Evolutionary conservation across 2,113 vertebrate species (phyloP), one percentile per base, ranked within the genome.

Genomic region (Urocitellus parryii): DNA sequence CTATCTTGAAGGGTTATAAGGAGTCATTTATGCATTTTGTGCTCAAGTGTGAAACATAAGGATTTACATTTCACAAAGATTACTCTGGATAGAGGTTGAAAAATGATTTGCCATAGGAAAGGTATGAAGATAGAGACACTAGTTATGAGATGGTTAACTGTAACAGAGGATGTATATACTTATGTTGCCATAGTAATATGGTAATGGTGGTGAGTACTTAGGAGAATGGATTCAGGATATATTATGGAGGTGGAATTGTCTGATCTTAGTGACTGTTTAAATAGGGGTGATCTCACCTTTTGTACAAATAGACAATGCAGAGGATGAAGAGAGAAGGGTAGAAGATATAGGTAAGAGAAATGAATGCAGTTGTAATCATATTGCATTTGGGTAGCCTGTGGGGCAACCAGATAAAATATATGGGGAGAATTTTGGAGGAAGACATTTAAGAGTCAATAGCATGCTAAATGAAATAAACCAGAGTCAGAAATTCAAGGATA

Each of bases 251-350:
- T 42, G 5, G 3, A 86, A 37, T 80, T 13, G 20, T 95, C 90
- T 90, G 58, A 22, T 81, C 12, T 90, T 93, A 53, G 24, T 82
- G n/a, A 90, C n/a, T 91, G 39, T 51, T 90, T 81, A 81, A 48
- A 95, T 42, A 29, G 22, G 7, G 16, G 25, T 45, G 39, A 2
- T 65, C 8, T 16, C 34, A 27, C 22, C 39, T 90, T 93, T 93
- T 22, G 37, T 39, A 90, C 67, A 96, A 95, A 94, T 3, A 89
- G 34, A 27, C 45, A 95, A n/a, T 67, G 51, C 0, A 12, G 17
- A 45, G 0, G 32, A 67, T 61, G 34, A 37, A 94, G 7, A 42
- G 29, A 32, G 25, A 92, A 65, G 63, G 20, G 3, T 27, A 10
- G 29, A 88, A 77, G 56, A 24, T 0, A 51, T 73, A 39, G 48